Base-by-base conservation (phyloP, 2,797 vertebrate species). In the Esox masquinongy region DNA sequence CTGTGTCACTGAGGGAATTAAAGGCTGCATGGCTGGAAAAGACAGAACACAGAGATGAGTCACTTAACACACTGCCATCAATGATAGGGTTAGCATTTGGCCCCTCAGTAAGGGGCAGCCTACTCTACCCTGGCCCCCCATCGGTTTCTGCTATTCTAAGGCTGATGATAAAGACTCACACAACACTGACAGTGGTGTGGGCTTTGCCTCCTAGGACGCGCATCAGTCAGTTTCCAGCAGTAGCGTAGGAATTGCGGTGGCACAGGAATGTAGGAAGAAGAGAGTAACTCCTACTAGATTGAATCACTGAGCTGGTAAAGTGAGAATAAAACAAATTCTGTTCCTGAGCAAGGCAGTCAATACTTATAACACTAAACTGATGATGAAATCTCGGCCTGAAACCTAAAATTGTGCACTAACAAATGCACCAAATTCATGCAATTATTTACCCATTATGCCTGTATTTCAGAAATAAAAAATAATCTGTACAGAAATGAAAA, bases 41-140 rank as follows among this genome's bases (percentile, higher is more conserved):
- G 76, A 73, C 74, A 76, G 56, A 53, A 15, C 49, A 73, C 72
- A 51, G 70, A 19, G 74, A 79, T 87, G 79, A 87, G 72, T 84
- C 85, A 87, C 67, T 82, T 81, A 72, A 73, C 81, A 77, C 72
- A 24, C 66, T 77, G 70, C 68, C 67, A 68, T 56, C 73, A 34
- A 69, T 77, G 73, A 82, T 72, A 78, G 64, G 68, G 39, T 61
- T 83, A 78, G 78, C 77, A 76, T 74, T 12, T 68, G 72, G 70
- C 63, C 34, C 74, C 29, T 19, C 43, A 43, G 43, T 53, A 47
- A 56, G 68, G 50, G 66, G n/a, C n/a, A 50, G 66, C 79, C 76
- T 77, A 74, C 78, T 76, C 75, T 67, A 50, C 17, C n/a, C 70
- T 64, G 69, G 26, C 29, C 26, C 24, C 22, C 56, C 56, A 67